Evolutionary conservation across 2,797 vertebrate species (phyloP), one percentile per base, ranked within the genome.

Genomic region (Hirundo rustica): DNA sequence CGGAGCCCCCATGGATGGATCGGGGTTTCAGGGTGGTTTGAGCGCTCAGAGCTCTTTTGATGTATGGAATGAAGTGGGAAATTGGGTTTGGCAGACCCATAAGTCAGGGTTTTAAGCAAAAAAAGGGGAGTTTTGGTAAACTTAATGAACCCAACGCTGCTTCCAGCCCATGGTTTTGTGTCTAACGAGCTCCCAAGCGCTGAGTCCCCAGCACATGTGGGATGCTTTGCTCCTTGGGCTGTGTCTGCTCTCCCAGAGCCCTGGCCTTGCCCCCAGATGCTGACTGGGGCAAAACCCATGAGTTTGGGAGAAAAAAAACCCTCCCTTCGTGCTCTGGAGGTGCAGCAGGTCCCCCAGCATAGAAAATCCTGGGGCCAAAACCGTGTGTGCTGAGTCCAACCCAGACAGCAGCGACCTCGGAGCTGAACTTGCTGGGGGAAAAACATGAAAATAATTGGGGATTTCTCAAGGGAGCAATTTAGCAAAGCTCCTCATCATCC

Each of bases 1-100:
- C 0, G 0, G 10, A 53, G 32, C 29, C 14, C 18, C 18, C 4
- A 0, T 0, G 4, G 32, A 4, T 0, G 8, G 32, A 2, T 10
- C 5, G 48, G 72, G 18, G 10, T 22, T 44, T 84, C 9, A 0
- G 45, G 7, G 53, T 3, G 11, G 7, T 29, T 83, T 50, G 47
- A 45, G 47, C 5, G 16, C 61, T 44, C 10, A 1, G 32, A 67
- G 22, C 4, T 12, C 21, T 22, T 51, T 66, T 26, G 9, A 19
- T 29, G 36, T 7, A 1, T 2, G 22, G 34, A 29, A 44, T 8
- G 7, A 61, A 78, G 47, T 0, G 10, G 23, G 38, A 14, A 40
- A 23, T 12, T 9, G 2, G 19, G 25, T 32, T 70, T 44, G 42
- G 42, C 34, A 58, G 44, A 36, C 4, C 5, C 30, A 5, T 0